Percentiles rank a stretch among this genome's conserved stretches.
Conservation (phyloP, 2,797 vertebrate species). For the Paguma larvata region DNA sequence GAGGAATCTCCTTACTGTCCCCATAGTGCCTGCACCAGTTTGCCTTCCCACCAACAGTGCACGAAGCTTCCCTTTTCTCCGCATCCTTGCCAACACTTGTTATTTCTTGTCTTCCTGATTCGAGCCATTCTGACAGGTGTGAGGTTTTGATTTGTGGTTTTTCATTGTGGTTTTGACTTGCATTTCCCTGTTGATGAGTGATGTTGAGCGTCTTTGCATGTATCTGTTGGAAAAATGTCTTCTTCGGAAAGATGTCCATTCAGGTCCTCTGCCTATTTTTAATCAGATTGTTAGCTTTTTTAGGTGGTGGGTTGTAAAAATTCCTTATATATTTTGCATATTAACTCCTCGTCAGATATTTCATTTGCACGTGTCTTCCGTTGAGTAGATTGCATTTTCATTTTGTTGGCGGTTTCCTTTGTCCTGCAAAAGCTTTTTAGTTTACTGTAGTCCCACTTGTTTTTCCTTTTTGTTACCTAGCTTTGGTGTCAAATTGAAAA, state of each 20-base stretch:
- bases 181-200: not conserved
- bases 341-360: not conserved
- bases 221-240: not conserved
- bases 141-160: not conserved
- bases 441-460: not conserved
- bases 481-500: not conserved
- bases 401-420: not conserved
- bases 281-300: not conserved
- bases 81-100: not conserved
- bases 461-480: not conserved
- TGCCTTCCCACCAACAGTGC: too few species aligned
- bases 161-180: not conserved
- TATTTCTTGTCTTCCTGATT: not conserved
- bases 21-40: not conserved
- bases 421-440: not conserved
- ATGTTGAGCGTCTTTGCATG: not conserved
- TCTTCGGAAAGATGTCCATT: not conserved
- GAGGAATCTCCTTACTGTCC: not conserved
- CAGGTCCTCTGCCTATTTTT: not conserved
- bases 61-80: not conserved
- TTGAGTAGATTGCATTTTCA: not conserved
- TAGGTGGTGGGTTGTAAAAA: not conserved
- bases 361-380: not conserved
- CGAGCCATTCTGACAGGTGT: not conserved
- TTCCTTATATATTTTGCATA: not conserved